Evolutionary conservation across 2,888 invertebrate genomes (phyloP).

Genomic region (Clistopyga incitator): DNA sequence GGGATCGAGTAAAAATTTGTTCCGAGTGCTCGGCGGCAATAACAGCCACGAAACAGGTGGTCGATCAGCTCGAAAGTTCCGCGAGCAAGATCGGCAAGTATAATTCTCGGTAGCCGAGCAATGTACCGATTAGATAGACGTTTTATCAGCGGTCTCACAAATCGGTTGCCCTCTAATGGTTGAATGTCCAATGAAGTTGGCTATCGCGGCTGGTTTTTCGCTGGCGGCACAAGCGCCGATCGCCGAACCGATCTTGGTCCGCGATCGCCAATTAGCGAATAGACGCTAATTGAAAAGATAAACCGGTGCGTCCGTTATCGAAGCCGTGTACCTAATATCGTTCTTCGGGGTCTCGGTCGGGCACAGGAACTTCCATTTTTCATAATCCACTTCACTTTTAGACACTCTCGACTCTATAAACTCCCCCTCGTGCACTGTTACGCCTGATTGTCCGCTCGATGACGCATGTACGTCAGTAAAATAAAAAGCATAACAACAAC

Average conservation of each 20-base stretch:
- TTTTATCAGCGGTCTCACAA: constrained; percentile 65
- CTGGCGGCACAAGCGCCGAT: constrained; percentile 35
- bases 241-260: constrained; percentile 29
- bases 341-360: constrained; percentile 37
- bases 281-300: constrained; percentile 76
- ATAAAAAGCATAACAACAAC: constrained; percentile 8
- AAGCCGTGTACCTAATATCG: constrained; percentile 56
- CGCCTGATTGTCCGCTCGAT: constrained; percentile 49
- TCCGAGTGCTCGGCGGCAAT: background rate
- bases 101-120: constrained; percentile 45
- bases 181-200: constrained; percentile 60
- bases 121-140: constrained; percentile 59
- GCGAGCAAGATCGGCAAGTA: constrained; percentile 26
- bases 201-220: constrained; percentile 45
- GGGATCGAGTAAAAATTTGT: constrained; percentile 41
- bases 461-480: constrained; percentile 42
- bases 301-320: constrained; percentile 71
- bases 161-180: constrained; percentile 70
- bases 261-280: constrained; percentile 72
- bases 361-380: constrained; percentile 6
- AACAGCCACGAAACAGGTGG: constrained; percentile 58
- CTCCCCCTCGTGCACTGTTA: background rate
- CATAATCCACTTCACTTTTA: background rate
- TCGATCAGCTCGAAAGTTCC: constrained; percentile 49
- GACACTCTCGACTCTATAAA: background rate